Evolutionary conservation across 2,797 vertebrate species (phyloP).

Genomic region (Oophaga sylvatica): DNA sequence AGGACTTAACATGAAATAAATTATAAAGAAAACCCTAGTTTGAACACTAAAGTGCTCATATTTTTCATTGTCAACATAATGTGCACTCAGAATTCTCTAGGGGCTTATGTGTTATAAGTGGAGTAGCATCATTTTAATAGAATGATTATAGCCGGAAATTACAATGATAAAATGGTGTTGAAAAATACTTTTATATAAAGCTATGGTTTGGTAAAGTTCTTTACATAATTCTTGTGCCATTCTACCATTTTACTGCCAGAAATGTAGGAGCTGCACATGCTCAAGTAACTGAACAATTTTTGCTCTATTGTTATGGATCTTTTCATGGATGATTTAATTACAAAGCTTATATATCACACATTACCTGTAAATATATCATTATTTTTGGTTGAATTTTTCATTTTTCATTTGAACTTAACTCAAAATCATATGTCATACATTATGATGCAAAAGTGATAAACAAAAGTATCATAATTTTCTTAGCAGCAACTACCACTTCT

Average conservation of each 20-base stretch:
- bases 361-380: background rate
- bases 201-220: background rate
- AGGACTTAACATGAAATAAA: conserved; percentile 43
- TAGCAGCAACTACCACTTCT: background rate
- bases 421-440: background rate
- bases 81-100: conserved; percentile 19
- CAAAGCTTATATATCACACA: background rate
- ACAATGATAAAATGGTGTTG: background rate
- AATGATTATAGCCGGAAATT: conserved; percentile 6
- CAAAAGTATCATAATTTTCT: background rate
- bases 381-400: background rate
- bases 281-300: background rate
- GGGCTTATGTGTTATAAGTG: conserved; percentile 40
- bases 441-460: background rate
- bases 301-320: background rate
- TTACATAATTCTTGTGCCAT: background rate
- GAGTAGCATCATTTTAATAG: conserved; percentile 43
- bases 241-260: background rate
- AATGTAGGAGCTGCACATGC: background rate
- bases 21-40: conserved; percentile 44
- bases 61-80: conserved; percentile 49
- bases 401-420: background rate
- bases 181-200: conserved; percentile 36
- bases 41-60: conserved; percentile 27
- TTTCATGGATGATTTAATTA: background rate